Evolutionary conservation across 2,888 invertebrate species (phyloP), one percentile per base, ranked within the genome.

Genomic region (Carterocephalus palaemon): DNA sequence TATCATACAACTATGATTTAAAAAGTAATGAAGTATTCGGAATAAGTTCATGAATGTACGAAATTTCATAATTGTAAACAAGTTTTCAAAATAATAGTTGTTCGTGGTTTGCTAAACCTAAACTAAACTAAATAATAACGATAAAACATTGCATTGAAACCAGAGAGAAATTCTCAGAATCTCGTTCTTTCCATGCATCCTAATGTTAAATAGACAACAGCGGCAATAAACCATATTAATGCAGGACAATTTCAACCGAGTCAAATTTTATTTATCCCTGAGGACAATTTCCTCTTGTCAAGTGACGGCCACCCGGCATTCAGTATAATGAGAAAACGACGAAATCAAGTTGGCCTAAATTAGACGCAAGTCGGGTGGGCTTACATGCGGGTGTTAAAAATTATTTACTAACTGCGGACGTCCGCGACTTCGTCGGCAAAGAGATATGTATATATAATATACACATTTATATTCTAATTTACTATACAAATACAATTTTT

Each of bases 211-310:
- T n/a, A n/a, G n/a, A n/a, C n/a, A n/a, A 65, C 63, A 70, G 62
- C 63, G 66, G 67, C 70, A 71, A 67, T 79, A 75, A 79, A 76
- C 70, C 68, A 77, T 78, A 77, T 78, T 76, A 79, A 80, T 75
- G 72, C 63, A 59, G 54, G 64, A 61, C 65, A 74, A 65, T 75
- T 79, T 74, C 65, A 69, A 70, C 54, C 60, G 64, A 75, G 67
- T 80, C 70, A 75, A 82, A 82, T 80, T 83, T 80, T 79, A 82
- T 80, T 80, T 75, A 74, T 78, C 80, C 72, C 66, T 63, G 58
- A 68, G 71, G 75, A 80, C 79, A 77, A 79, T 83, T 82, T 83
- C 84, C 82, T 83, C 78, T 74, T 77, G 79, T 81, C 77, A 78
- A 73, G 60, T 64, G 70, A 56, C 66, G 83, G 77, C 83, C 83